These are phyloP conservation scores for Cephus rjabovi DNA, from an alignment of 2,888 invertebrate genomes.

Conservation along the genomic window DNA sequence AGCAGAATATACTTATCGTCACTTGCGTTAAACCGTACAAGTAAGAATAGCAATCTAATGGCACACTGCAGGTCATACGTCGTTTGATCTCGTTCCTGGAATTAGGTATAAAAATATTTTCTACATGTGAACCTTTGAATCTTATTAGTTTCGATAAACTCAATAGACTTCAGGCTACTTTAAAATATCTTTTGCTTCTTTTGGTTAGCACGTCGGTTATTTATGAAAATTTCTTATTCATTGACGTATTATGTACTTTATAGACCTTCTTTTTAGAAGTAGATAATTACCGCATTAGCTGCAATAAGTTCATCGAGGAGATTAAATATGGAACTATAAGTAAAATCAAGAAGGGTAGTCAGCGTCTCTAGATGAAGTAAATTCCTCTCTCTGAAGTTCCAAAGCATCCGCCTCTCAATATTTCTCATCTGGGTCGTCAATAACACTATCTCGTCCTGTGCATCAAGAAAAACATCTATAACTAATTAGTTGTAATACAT, in stretches of 20 bases:
- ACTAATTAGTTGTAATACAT: constrained; percentile 42
- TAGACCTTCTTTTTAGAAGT: not conserved
- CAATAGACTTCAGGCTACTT: not conserved
- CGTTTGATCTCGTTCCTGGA: constrained; percentile 50
- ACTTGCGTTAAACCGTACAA: constrained; percentile 46
- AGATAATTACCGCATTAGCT: constrained; percentile 32
- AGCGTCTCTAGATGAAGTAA: constrained; percentile 79
- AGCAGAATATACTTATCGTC: constrained; percentile 52
- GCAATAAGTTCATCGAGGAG: constrained; percentile 49
- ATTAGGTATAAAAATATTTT: constrained; percentile 10
- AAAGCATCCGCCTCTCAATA: constrained; percentile 81
- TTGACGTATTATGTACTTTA: not conserved
- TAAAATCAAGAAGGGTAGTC: constrained; percentile 51
- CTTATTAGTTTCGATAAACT: not conserved
- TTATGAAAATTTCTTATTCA: not conserved
- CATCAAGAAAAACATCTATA: constrained; percentile 30
- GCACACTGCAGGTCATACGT: constrained; percentile 46
- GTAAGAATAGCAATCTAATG: constrained; percentile 46
- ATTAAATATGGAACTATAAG: constrained; percentile 45
- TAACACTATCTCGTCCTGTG: constrained; percentile 60
- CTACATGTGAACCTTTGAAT: not conserved
- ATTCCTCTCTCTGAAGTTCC: constrained; percentile 83
- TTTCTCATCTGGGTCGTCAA: constrained; percentile 80
- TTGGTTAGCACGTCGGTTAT: not conserved
- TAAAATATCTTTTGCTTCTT: not conserved